Base-by-base conservation (phyloP, 1,140 invertebrate species). In the Drosophila subobscura region DNA sequence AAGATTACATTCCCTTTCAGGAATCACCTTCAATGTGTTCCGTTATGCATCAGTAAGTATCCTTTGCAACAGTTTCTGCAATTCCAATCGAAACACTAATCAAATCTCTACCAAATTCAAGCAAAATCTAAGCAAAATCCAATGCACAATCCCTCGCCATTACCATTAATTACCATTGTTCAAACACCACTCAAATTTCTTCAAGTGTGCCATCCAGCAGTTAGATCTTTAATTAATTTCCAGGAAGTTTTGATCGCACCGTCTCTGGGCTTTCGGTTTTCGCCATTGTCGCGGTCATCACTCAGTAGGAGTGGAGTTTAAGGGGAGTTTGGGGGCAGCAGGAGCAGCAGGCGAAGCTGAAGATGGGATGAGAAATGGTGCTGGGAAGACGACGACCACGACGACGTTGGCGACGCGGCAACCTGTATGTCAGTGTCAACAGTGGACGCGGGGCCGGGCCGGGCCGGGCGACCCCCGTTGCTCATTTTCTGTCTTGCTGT, bases 211-310 rank as follows among this genome's bases (percentile, higher is more conserved):
- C 20, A 56, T 63, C 47, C 67, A 54, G 61, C 72, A 65, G 72
- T 86, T 86, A 80, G 77, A 81, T 68, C 57, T 81, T 86, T 86
- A 86, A 86, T 86, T 86, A 86, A 86, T 86, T 86, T 86, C 77
- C 77, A 86, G 83, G 77, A 86, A 86, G 77, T 67, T 86, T 80
- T 77, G 81, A 81, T 80, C 77, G 58, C 70, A 52, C 73, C 79
- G 77, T 79, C 66, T 65, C 60, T 49, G 16, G 46, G 81, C 81
- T 81, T 85, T 85, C 81, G 68, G 47, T 85, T 72, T 86, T 86
- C 55, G 81, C 73, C 81, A 86, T 85, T 86, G 81, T 86, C 81
- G 81, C 77, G 81, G 64, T 85, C 81, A 85, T 85, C 81, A 85
- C 81, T 85, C 81, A 86, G 81, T 58, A 64, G 81, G 73, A 79